phyloP scores from a whole-genome alignment of 2,797 vertebrate species.

The Enteromius argenteus region DNA sequence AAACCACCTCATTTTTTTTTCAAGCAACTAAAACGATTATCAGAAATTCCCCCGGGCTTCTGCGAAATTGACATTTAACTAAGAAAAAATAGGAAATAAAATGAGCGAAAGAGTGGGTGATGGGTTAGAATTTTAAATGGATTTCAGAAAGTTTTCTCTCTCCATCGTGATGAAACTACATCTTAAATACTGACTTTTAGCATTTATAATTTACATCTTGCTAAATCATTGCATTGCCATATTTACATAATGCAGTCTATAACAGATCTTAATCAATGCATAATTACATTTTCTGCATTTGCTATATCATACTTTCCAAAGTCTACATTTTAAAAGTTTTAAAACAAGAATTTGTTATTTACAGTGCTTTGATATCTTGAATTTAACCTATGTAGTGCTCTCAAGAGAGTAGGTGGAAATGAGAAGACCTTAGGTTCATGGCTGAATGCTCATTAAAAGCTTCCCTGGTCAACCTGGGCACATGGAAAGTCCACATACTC shows the following conservation, averaged over 20 bases:
- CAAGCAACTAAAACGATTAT: conserved; percentile 57
- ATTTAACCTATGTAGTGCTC: conserved; percentile 16
- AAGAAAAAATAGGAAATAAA: conserved; percentile 53
- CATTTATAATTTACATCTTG: background rate
- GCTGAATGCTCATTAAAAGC: conserved; percentile 48
- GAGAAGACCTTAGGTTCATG: conserved; percentile 45
- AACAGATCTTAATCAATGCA: background rate
- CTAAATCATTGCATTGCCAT: background rate
- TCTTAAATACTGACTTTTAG: background rate
- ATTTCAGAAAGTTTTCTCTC: conserved; percentile 4
- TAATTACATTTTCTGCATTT: background rate
- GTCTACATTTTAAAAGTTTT: background rate
- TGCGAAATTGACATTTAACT: conserved; percentile 60
- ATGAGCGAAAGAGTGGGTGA: conserved; percentile 20
- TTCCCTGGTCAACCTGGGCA: conserved; percentile 29
- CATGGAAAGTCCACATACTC: conserved; percentile 19
- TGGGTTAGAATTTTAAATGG: conserved; percentile 48
- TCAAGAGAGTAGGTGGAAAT: conserved; percentile 18
- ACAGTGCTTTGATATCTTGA: background rate
- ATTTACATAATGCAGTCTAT: background rate
- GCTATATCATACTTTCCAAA: background rate
- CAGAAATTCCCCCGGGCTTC: conserved; percentile 50
- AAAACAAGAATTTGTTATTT: background rate
- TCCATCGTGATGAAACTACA: background rate
- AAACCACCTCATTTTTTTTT: conserved; percentile 53